phyloP scores from a whole-genome alignment of 92 coral and sea anemone genomes.

The Palythoa grandis region DNA sequence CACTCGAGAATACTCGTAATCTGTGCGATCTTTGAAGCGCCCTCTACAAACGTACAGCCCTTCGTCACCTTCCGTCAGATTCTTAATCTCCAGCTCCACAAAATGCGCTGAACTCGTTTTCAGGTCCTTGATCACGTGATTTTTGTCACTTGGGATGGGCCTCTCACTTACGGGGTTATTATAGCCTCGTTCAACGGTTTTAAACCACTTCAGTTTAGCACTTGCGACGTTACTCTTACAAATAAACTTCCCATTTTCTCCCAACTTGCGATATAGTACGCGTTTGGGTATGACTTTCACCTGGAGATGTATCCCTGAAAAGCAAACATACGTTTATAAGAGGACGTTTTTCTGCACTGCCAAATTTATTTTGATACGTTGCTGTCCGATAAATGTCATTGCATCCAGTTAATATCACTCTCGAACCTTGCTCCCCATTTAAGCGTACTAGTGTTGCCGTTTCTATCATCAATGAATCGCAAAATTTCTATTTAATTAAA shows the following conservation, averaged over 20 bases:
- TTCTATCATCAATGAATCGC: too few species aligned
- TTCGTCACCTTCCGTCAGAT: neutral
- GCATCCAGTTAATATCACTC: too few species aligned
- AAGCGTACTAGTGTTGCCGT: too few species aligned
- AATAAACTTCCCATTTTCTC: slow-evolving; percentile 9
- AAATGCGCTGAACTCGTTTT: slow-evolving; percentile 15
- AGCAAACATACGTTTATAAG: neutral
- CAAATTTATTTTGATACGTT: too few species aligned
- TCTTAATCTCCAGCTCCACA: slow-evolving; percentile 1
- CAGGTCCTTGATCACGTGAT: slow-evolving; percentile 18
- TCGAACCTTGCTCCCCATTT: too few species aligned
- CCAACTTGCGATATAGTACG: neutral
- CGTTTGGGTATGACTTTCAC: slow-evolving; percentile 6
- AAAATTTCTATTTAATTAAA: too few species aligned
- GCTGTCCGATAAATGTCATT: too few species aligned
- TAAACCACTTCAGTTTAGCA: slow-evolving; percentile 31
- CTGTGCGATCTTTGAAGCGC: slow-evolving; percentile 7
- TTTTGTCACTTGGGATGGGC: neutral
- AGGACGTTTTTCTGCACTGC: too few species aligned
- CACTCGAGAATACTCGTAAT: slow-evolving; percentile 17
- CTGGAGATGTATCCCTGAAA: neutral
- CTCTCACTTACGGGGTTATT: neutral
- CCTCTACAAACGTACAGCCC: slow-evolving; percentile 27
- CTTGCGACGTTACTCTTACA: slow-evolving; percentile 16
- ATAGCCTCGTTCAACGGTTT: neutral